Percentiles rank a stretch among this genome's conserved stretches.
These are phyloP conservation scores for Epinephelus moara DNA, from an alignment of 2,113 vertebrate genomes.

Conservation along the genomic window DNA sequence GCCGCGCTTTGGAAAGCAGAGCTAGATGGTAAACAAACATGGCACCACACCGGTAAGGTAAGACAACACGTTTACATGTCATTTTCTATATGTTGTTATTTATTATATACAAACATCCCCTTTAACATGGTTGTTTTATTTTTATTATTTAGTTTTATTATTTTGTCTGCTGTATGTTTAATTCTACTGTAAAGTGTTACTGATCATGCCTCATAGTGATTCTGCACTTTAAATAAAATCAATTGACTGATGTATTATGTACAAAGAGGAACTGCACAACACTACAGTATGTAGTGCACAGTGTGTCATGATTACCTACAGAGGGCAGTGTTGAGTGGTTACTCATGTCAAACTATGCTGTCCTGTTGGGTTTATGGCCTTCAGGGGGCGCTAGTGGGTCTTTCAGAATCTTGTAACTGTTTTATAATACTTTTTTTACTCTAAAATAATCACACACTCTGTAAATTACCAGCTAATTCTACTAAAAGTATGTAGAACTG, in stretches of 20 bases:
- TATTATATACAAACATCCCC: too few relatives aligned
- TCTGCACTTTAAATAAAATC: too few relatives aligned
- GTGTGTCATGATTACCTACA: background rate
- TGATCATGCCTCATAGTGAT: too few relatives aligned
- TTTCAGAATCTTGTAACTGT: background rate
- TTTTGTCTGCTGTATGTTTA: too few relatives aligned
- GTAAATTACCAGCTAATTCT: background rate
- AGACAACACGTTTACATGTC: too few relatives aligned
- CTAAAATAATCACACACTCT: background rate
- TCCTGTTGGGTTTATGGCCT: background rate
- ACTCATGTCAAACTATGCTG: background rate
- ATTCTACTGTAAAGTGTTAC: too few relatives aligned
- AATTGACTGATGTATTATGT: background rate
- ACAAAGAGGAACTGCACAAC: background rate
- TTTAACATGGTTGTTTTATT: too few relatives aligned
- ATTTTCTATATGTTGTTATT: too few relatives aligned
- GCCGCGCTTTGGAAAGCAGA: too few relatives aligned
- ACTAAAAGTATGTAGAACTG: background rate
- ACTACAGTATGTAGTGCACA: background rate
- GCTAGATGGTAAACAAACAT: too few relatives aligned
- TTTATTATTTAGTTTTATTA: too few relatives aligned
- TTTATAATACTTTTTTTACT: background rate
- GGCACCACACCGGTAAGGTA: too few relatives aligned
- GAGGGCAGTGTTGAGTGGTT: constrained; percentile 53
- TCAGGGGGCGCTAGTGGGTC: background rate